A percentile compares a stretch with the other conserved stretches of the same genome.
Evolutionary conservation across 1,140 invertebrate species (phyloP).

Genomic region (Diorhabda sublineata): DNA sequence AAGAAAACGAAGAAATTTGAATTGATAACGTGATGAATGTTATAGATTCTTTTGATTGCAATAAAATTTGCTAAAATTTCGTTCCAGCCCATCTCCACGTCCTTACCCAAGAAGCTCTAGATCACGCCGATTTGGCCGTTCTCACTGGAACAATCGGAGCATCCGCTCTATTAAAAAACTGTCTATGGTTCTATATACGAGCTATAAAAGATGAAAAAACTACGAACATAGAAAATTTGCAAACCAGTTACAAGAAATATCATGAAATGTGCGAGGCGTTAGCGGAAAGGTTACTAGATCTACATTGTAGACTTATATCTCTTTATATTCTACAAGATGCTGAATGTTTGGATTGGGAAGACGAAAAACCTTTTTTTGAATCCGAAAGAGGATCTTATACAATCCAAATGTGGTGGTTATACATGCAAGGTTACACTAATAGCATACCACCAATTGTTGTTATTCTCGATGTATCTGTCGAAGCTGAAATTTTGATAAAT

Average conservation of each 20-base stretch:
- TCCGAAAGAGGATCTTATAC: constrained; percentile 69
- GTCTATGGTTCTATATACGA: constrained; percentile 67
- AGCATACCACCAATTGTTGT: too few relatives aligned
- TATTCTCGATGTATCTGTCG: too few relatives aligned
- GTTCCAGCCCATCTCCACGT: constrained; percentile 67
- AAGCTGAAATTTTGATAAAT: too few relatives aligned
- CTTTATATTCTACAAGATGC: constrained; percentile 76
- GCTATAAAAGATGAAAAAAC: constrained; percentile 50
- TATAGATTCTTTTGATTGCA: too few relatives aligned
- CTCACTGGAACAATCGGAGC: constrained; percentile 73
- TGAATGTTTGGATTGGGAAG: constrained; percentile 66
- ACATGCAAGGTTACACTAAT: constrained; percentile 64
- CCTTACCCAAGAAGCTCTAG: constrained; percentile 72
- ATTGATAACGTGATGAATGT: too few relatives aligned
- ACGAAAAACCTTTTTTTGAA: constrained; percentile 58
- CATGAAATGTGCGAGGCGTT: constrained; percentile 76
- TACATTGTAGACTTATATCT: constrained; percentile 69
- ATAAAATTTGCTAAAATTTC: background rate
- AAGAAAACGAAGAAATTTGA: too few relatives aligned
- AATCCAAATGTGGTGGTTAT: constrained; percentile 81
- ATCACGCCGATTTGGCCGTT: constrained; percentile 74
- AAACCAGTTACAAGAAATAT: constrained; percentile 63
- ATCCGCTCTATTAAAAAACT: constrained; percentile 70
- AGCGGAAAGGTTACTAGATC: constrained; percentile 70
- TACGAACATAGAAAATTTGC: constrained; percentile 42